Conservation (phyloP, 1,140 invertebrate species). For the Mycetomoellerius zeteki region DNA sequence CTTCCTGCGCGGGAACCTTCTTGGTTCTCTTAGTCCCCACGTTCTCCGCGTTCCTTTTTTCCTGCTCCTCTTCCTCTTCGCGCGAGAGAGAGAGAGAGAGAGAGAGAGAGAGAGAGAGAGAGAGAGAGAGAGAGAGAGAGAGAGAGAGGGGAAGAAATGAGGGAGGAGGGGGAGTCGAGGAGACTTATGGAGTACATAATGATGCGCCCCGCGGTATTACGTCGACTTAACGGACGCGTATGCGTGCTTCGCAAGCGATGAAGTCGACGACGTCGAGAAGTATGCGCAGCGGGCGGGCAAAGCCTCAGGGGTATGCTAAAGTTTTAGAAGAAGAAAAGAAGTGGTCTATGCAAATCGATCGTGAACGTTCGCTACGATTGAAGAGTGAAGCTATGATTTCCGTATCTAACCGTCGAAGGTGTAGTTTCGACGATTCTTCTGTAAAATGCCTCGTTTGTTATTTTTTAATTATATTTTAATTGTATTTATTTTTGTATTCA, state of each 20-base stretch:
- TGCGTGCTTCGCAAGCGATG: slow-evolving; percentile 67
- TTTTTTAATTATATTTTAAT: slow-evolving; percentile 7
- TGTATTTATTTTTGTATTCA: background rate
- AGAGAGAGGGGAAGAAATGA: slow-evolving; percentile 30
- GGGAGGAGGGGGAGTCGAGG: slow-evolving; percentile 24
- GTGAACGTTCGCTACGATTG: slow-evolving; percentile 3
- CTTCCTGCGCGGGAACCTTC: slow-evolving; percentile 64
- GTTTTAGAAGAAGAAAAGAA: slow-evolving; percentile 41
- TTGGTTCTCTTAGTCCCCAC: slow-evolving; percentile 48
- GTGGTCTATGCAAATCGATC: slow-evolving; percentile 1
- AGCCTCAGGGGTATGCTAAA: slow-evolving; percentile 37
- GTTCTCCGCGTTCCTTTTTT: slow-evolving; percentile 63
- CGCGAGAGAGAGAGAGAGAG: slow-evolving; percentile 44
- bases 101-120: slow-evolving; percentile 66
- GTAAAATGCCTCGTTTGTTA: background rate
- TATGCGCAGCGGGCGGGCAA: slow-evolving; percentile 42
- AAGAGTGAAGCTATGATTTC: background rate
- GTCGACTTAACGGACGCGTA: slow-evolving; percentile 77
- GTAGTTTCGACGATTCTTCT: too few relatives aligned
- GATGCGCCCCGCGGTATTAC: slow-evolving; percentile 81
- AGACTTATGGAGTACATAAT: slow-evolving; percentile 84
- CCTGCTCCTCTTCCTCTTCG: slow-evolving; percentile 67
- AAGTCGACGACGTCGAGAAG: slow-evolving; percentile 62
- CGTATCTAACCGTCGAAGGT: background rate
- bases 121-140: slow-evolving; percentile 66